A percentile compares a stretch with the other conserved stretches of the same genome.
Evolutionary conservation across 2,888 invertebrate species (phyloP).

Genomic region (Acronicta leporina): DNA sequence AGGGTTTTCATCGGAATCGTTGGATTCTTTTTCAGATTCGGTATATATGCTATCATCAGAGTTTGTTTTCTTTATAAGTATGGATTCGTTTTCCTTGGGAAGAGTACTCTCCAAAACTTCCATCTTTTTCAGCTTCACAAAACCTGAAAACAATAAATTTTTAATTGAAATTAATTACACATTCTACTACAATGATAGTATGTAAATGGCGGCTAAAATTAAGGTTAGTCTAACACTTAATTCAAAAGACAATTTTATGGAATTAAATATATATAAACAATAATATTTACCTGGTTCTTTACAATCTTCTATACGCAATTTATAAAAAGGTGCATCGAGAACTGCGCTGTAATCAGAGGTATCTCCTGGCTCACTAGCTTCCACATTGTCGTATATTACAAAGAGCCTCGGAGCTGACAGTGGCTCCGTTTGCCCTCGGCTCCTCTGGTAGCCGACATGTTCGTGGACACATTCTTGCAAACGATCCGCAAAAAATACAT

Average conservation of each 20-base stretch:
- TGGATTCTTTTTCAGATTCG: slow-evolving; percentile 84
- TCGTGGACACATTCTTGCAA: slow-evolving; percentile 91
- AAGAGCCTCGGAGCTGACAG: slow-evolving; percentile 91
- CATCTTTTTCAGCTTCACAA: slow-evolving; percentile 87
- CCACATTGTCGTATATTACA: slow-evolving; percentile 92
- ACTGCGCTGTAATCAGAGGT: slow-evolving; percentile 89
- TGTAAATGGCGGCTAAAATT: no score
- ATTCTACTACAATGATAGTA: no score
- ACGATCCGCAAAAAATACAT: slow-evolving; percentile 91
- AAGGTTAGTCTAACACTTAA: no score
- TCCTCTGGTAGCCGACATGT: slow-evolving; percentile 87
- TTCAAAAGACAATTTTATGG: no score
- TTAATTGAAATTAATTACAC: neutral
- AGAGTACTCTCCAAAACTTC: slow-evolving; percentile 84
- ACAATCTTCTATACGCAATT: slow-evolving; percentile 89
- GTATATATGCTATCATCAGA: slow-evolving; percentile 81
- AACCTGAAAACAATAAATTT: slow-evolving; percentile 84
- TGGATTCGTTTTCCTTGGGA: slow-evolving; percentile 69
- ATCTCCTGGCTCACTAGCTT: slow-evolving; percentile 91
- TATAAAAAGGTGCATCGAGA: slow-evolving; percentile 90
- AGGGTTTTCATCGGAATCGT: slow-evolving; percentile 75
- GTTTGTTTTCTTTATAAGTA: slow-evolving; percentile 54
- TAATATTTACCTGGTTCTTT: slow-evolving; percentile 77
- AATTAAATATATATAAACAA: neutral
- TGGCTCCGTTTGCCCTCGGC: slow-evolving; percentile 81